These are phyloP conservation scores for Schrankia costaestrigalis DNA, from an alignment of 2,888 invertebrate species.

Conservation along the genomic window DNA sequence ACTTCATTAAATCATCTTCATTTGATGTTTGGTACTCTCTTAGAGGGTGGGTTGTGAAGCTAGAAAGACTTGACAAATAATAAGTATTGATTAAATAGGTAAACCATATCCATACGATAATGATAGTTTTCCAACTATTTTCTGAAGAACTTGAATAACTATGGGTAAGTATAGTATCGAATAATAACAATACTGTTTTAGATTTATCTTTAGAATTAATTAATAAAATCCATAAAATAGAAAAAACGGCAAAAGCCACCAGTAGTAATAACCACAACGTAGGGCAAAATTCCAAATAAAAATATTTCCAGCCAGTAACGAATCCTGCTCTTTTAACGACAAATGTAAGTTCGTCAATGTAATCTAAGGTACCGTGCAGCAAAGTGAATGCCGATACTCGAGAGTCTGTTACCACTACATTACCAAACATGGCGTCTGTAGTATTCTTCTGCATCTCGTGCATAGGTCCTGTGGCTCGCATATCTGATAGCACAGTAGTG, in stretches of 20 bases:
- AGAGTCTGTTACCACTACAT: constrained; percentile 2
- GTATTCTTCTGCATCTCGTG: constrained; percentile 11
- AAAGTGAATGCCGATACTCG: constrained; percentile 13
- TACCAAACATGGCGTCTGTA: constrained; percentile 18
- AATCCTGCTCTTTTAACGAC: constrained; percentile 12
- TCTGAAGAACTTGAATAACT: constrained; percentile 20
- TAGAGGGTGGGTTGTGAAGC: constrained; percentile 34
- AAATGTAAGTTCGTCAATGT: constrained; percentile 16
- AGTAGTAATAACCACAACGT: constrained; percentile 16
- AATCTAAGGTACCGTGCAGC: constrained; percentile 18
- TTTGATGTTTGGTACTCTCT: constrained; percentile 38
- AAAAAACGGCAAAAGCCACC: constrained; percentile 9
- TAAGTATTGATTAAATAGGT: constrained; percentile 37
- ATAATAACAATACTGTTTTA: constrained; percentile 31
- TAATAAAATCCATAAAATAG: constrained; percentile 3
- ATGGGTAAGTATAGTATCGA: constrained; percentile 35
- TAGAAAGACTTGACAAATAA: constrained; percentile 42
- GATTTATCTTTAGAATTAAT: constrained; percentile 26
- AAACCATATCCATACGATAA: constrained; percentile 39
- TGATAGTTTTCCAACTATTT: constrained; percentile 16
- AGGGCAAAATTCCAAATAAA: constrained; percentile 25
- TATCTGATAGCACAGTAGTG: constrained; percentile 5
- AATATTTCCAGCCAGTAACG: constrained; percentile 20
- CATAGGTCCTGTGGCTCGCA: constrained; percentile 12
- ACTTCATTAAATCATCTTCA: constrained; percentile 34